Evolutionary conservation across 2,797 vertebrate species (phyloP), one percentile per base, ranked within the genome.

Genomic region (Dipus sagitta): DNA sequence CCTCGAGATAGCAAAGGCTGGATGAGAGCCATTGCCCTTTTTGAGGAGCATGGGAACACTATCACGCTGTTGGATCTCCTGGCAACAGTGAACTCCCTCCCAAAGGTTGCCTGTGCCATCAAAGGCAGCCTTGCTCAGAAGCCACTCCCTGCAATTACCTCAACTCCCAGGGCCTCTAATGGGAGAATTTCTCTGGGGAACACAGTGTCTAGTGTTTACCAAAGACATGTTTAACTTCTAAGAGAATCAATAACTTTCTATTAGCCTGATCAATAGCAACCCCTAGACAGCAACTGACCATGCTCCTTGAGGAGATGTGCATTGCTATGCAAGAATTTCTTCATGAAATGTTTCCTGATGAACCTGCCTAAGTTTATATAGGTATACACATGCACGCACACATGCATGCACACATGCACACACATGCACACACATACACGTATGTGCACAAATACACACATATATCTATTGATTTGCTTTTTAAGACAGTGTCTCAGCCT

Each of bases 81-180:
- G 23, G 34, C 12, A 21, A 8, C 1, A 18, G 0, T 0, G 1
- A 32, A 28, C 3, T 20, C 20, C 15, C 4, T 14, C 18, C 52
- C 2, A 0, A 70, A 64, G 28, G 21, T 2, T 1, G 0, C 3
- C 75, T 23, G 5, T 30, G 64, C 6, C 65, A 8, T 52, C 12
- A 0, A 17, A n/a, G 18, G n/a, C 4, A 62, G 52, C 28, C 6
- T 4, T 8, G 6, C 67, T 62, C 14, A 8, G 62, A 34, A 32
- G 32, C n/a, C 62, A 28, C 32, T 86, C 28, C n/a, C 9, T 8
- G 20, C 4, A 34, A 4, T 52, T 12, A 4, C 20, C 34, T 62
- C 80, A 6, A 20, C 28, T 15, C 58, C 23, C n/a, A 7, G 18
- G 0, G 47, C n/a, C 20, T 71, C 60, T 30, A 8, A 7, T 7